phyloP scores from a whole-genome alignment of 2,888 invertebrate genomes.

The Chorisops tibialis region DNA sequence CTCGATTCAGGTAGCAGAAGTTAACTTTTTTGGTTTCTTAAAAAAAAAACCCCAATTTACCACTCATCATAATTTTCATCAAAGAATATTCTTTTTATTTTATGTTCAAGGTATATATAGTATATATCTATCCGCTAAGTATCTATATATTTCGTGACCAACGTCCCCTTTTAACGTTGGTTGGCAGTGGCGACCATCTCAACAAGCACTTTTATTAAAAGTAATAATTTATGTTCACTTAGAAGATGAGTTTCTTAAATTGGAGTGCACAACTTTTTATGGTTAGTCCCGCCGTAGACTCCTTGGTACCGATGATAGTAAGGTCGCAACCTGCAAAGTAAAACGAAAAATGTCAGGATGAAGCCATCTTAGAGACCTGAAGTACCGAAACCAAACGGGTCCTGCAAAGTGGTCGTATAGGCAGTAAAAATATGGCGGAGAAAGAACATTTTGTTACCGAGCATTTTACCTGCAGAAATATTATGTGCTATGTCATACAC shows the following conservation, averaged over 20 bases:
- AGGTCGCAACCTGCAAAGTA: neutral
- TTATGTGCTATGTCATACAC: too few species aligned
- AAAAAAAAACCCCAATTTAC: slow-evolving; percentile 4
- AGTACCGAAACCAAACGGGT: too few species aligned
- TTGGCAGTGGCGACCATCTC: slow-evolving; percentile 4
- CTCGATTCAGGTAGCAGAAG: slow-evolving; percentile 9
- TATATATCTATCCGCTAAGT: neutral
- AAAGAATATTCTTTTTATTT: neutral
- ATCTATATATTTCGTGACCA: slow-evolving; percentile 10
- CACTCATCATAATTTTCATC: slow-evolving; percentile 16
- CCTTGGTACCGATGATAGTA: neutral
- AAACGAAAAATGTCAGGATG: neutral
- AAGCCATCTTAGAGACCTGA: neutral
- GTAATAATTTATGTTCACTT: slow-evolving; percentile 31
- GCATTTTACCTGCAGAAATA: too few species aligned
- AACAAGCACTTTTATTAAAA: slow-evolving; percentile 30
- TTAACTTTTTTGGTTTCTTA: neutral
- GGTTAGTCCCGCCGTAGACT: slow-evolving; percentile 2
- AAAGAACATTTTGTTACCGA: too few species aligned
- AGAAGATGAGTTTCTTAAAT: slow-evolving; percentile 29
- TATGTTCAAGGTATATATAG: neutral
- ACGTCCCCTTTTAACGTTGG: slow-evolving; percentile 2
- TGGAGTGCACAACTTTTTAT: slow-evolving; percentile 24
- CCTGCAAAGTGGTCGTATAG: too few species aligned
- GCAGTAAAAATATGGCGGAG: too few species aligned